A percentile compares a stretch with the other conserved stretches of the same genome.
phyloP scores from a whole-genome alignment of 2,888 invertebrate species.

The Smittia sp. region DNA sequence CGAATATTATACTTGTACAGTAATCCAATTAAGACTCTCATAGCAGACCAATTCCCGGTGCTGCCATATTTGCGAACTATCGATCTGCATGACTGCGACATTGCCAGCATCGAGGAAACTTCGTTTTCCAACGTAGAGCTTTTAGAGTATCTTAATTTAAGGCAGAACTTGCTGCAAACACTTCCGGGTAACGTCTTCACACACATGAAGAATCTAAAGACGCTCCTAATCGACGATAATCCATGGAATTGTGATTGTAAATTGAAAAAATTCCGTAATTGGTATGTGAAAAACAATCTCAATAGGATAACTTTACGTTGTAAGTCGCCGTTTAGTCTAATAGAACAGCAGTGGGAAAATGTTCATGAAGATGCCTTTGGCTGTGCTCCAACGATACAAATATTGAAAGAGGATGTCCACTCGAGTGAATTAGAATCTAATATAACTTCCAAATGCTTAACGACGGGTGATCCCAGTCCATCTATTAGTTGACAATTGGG shows the following conservation, averaged over 20 bases:
- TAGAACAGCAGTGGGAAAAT: constrained; percentile 73
- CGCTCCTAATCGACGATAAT: constrained; percentile 77
- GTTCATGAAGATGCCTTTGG: constrained; percentile 75
- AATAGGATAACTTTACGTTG: constrained; percentile 73
- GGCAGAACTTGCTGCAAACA: constrained; percentile 74
- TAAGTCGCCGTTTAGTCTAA: constrained; percentile 66
- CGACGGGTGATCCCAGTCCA: constrained; percentile 80
- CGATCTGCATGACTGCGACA: constrained; percentile 75
- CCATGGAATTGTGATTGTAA: constrained; percentile 90
- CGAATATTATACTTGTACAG: constrained; percentile 75
- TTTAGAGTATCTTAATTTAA: constrained; percentile 73
- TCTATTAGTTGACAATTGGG: constrained; percentile 80
- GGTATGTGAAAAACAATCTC: constrained; percentile 77
- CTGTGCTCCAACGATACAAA: constrained; percentile 72
- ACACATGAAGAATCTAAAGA: constrained; percentile 74
- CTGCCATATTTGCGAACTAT: constrained; percentile 77
- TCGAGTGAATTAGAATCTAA: constrained; percentile 77
- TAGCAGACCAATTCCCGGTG: constrained; percentile 75
- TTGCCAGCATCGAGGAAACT: constrained; percentile 70
- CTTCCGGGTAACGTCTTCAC: constrained; percentile 66
- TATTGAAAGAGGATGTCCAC: constrained; percentile 59
- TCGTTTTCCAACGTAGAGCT: constrained; percentile 73
- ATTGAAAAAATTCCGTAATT: constrained; percentile 76
- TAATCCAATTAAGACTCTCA: constrained; percentile 73
- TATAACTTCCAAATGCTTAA: constrained; percentile 76